Evolutionary conservation across 2,797 vertebrate species (phyloP).

Genomic region (Pseudopleuronectes americanus): DNA sequence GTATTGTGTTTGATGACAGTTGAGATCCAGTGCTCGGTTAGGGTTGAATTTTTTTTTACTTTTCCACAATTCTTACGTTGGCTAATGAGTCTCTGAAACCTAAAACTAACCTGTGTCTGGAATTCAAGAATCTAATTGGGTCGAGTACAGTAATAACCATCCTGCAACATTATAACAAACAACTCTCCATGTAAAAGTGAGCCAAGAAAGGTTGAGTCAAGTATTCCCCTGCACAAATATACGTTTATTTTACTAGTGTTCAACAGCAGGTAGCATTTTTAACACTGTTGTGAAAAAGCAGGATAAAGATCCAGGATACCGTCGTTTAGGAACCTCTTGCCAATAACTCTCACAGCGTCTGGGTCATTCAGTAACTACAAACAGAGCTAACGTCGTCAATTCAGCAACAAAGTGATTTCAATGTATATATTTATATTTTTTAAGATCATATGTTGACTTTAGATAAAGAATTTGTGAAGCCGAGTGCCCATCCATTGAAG

Average conservation of each 20-base stretch:
- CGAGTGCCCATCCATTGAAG: slow-evolving; percentile 83
- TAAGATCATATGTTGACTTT: slow-evolving; percentile 74
- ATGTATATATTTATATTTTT: slow-evolving; percentile 17
- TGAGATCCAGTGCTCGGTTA: background rate
- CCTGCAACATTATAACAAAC: background rate
- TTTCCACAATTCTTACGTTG: background rate
- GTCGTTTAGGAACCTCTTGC: slow-evolving; percentile 29
- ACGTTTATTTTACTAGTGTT: background rate
- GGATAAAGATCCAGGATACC: slow-evolving; percentile 8
- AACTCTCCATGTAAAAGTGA: background rate
- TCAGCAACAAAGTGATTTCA: slow-evolving; percentile 56
- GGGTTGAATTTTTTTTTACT: slow-evolving; percentile 2
- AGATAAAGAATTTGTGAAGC: slow-evolving; percentile 89
- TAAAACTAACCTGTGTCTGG: too few relatives aligned
- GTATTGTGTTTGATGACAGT: background rate
- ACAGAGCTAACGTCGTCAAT: slow-evolving; percentile 68
- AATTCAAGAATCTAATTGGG: slow-evolving; percentile 2
- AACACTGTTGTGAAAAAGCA: background rate
- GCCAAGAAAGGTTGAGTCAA: slow-evolving; percentile 6
- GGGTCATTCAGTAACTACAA: slow-evolving; percentile 72
- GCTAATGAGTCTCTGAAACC: slow-evolving; percentile 1
- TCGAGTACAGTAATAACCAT: background rate
- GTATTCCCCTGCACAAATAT: background rate
- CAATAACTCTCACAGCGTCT: slow-evolving; percentile 38
- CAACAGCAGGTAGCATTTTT: slow-evolving; percentile 2